These are phyloP conservation scores for Drosophila subquinaria DNA, from an alignment of 2,888 invertebrate genomes.

Conservation along the genomic window DNA sequence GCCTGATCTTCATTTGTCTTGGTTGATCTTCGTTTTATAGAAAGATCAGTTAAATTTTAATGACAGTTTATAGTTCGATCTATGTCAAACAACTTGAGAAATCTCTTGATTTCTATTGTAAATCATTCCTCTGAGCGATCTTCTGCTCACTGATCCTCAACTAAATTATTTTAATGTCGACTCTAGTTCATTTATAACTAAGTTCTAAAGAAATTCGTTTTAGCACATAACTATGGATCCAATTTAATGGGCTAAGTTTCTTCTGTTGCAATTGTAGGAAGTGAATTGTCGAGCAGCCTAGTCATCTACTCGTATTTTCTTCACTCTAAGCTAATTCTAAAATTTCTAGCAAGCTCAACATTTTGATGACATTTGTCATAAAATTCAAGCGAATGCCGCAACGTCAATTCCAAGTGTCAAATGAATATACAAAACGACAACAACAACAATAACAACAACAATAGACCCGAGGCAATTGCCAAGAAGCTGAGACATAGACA, in stretches of 20 bases:
- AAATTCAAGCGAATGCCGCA: constrained; percentile 60
- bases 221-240: constrained; percentile 6
- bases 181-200: background rate
- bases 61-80: background rate
- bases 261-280: constrained; percentile 26
- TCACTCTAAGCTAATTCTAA: constrained; percentile 28
- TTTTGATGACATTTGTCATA: constrained; percentile 61
- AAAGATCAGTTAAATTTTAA: background rate
- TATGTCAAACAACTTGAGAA: background rate
- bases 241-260: constrained; percentile 3
- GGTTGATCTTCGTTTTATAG: background rate
- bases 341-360: constrained; percentile 46
- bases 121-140: too few relatives aligned
- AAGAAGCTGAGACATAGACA: constrained; percentile 54
- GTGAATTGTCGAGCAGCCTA: constrained; percentile 15
- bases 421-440: constrained; percentile 44
- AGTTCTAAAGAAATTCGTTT: constrained; percentile 8
- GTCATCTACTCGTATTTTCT: constrained; percentile 24
- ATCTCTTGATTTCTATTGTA: background rate
- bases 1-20: background rate
- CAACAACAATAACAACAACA: constrained; percentile 19
- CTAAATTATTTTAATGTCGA: background rate
- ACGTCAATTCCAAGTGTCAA: constrained; percentile 66
- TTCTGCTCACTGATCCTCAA: background rate
- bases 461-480: constrained; percentile 49